Evolutionary conservation across 2,888 invertebrate genomes (phyloP), one percentile per base, ranked within the genome.

Genomic region (Cerastis rubricosa): DNA sequence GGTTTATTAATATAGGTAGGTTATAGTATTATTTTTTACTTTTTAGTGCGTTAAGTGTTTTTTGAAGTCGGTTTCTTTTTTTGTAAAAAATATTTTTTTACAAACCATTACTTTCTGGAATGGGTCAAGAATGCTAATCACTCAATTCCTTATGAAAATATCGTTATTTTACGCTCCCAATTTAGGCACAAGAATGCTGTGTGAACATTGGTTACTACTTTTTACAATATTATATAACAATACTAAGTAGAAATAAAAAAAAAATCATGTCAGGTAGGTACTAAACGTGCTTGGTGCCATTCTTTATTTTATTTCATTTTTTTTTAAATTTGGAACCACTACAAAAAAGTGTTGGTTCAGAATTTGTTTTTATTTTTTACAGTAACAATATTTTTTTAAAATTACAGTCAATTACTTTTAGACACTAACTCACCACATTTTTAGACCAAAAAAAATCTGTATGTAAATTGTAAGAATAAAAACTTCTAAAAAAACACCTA

Each of bases 81-180:
- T n/a, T n/a, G n/a, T n/a, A n/a, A n/a, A n/a, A n/a, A n/a, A n/a
- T n/a, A n/a, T n/a, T n/a, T 25, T 66, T n/a, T 11, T 12, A 40
- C 19, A 49, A 74, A 49, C 19, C 54, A 71, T 79, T 59, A 79
- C 61, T 54, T 67, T 22, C 8, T 6, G 11, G 43, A 80, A 63
- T 80, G 7, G n/a, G 14, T 12, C 67, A 74, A 49, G 49, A 74
- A 67, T 80, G 57, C 49, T 68, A 57, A 80, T 68, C 54, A 74
- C 43, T 79, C 25, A 68, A 68, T 80, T 74, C 14, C 49, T 57
- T 64, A 64, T 35, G 35, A 64, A 43, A 67, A 64, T 49, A 51
- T 49, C 19, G 35, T 57, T 74, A 63, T 79, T 59, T 80, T 49
- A 74, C 57, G 43, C 17, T 64, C 35, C 40, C 12, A 63, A 72